These are phyloP conservation scores for Xylota sylvarum DNA, from an alignment of 2,888 invertebrate genomes.

Conservation along the genomic window DNA sequence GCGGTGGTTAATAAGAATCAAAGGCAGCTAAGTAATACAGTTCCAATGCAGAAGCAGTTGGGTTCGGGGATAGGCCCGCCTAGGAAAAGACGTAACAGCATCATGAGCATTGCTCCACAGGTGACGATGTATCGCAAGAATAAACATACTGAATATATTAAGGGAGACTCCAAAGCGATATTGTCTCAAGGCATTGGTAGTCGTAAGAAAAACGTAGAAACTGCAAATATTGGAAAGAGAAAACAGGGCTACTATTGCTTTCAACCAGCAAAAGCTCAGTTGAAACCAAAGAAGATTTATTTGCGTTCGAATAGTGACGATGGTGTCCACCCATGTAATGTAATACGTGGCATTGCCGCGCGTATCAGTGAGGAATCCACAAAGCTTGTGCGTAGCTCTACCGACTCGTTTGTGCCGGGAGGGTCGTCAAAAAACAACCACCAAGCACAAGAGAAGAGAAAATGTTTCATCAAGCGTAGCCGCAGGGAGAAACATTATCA, in stretches of 20 bases:
- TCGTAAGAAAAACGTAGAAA: constrained; percentile 19
- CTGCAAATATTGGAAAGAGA: neutral
- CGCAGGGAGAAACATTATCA: constrained; percentile 29
- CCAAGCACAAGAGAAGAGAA: constrained; percentile 11
- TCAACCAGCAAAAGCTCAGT: constrained; percentile 29
- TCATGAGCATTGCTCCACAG: constrained; percentile 42
- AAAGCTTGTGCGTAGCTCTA: constrained; percentile 38
- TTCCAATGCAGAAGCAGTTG: constrained; percentile 25
- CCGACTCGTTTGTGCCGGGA: constrained; percentile 40
- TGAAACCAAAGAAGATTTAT: constrained; percentile 26
- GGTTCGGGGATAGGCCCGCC: neutral
- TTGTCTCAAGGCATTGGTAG: neutral
- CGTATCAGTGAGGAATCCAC: constrained; percentile 29
- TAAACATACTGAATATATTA: constrained; percentile 8
- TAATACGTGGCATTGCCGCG: neutral
- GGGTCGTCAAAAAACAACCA: neutral
- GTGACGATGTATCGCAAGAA: constrained; percentile 26
- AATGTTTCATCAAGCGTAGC: constrained; percentile 42
- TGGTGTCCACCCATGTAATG: constrained; percentile 31
- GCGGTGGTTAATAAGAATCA: constrained; percentile 19
- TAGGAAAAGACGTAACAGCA: constrained; percentile 66
- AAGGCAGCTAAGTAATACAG: constrained; percentile 28
- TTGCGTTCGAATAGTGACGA: constrained; percentile 58
- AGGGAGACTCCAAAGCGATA: neutral
- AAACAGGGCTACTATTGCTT: constrained; percentile 36